Percentiles rank a stretch among this genome's conserved stretches.
phyloP scores from a whole-genome alignment of 64 coral and sea anemone genomes.

The Actinia tenebrosa region DNA sequence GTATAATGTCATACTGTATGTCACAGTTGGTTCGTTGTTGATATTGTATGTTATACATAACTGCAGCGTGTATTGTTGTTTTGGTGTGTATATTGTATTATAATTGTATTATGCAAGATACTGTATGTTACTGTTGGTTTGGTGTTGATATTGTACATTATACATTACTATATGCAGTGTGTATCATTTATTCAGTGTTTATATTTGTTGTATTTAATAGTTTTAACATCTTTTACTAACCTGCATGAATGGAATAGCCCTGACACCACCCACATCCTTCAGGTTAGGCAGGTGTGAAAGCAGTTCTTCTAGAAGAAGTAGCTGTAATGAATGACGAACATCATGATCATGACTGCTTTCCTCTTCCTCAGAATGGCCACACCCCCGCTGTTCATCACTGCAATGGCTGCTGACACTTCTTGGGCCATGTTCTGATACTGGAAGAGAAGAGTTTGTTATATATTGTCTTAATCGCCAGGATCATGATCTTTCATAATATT shows the following conservation, averaged over 20 bases:
- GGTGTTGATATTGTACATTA: no score
- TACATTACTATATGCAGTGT: no score
- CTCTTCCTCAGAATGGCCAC: conserved; percentile 3
- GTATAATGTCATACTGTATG: no score
- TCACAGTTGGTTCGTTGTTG: no score
- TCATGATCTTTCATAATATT: background rate
- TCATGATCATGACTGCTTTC: conserved; percentile 51
- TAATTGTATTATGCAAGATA: no score
- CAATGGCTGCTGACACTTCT: conserved; percentile 18
- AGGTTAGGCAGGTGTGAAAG: conserved; percentile 72
- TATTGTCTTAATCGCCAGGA: background rate
- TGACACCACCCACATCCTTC: conserved; percentile 73
- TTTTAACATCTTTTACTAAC: conserved; percentile 6
- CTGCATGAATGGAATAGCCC: conserved; percentile 98
- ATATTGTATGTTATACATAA: no score
- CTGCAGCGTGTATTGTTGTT: no score
- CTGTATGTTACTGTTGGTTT: background rate
- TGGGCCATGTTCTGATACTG: conserved; percentile 7
- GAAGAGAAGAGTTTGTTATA: background rate
- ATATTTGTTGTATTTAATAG: no score
- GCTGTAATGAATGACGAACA: conserved; percentile 60
- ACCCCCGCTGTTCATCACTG: conserved; percentile 36
- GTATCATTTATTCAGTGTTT: background rate
- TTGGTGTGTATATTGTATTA: no score
- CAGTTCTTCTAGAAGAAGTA: conserved; percentile 72